Evolutionary conservation across 1,140 invertebrate species (phyloP).

Genomic region (Leucophenga varia): DNA sequence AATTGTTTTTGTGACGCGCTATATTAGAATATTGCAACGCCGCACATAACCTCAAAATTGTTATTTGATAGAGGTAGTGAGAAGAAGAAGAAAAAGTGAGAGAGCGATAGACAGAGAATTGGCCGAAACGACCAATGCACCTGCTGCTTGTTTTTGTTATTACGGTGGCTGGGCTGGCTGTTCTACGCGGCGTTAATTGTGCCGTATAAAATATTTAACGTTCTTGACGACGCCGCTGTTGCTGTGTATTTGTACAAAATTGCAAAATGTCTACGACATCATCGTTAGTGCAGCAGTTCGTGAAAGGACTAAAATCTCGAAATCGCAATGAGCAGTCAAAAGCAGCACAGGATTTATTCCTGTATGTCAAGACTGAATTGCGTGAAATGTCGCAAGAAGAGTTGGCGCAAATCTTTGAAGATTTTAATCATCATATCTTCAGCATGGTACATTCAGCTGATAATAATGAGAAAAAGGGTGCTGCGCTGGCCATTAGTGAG

Average conservation of each 20-base stretch:
- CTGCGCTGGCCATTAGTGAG: conserved; percentile 89
- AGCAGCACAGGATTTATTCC: conserved; percentile 83
- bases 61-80: too few species aligned
- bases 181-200: too few species aligned
- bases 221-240: too few species aligned
- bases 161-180: too few species aligned
- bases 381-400: conserved; percentile 91
- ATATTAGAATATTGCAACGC: too few species aligned
- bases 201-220: too few species aligned
- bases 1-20: too few species aligned
- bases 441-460: conserved; percentile 93
- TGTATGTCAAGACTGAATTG: conserved; percentile 90
- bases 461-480: conserved; percentile 93
- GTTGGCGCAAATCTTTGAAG: conserved; percentile 86
- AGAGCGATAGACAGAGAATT: too few species aligned
- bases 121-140: too few species aligned
- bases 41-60: too few species aligned
- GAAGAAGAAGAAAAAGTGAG: too few species aligned
- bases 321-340: conserved; percentile 82
- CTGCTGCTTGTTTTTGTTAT: too few species aligned
- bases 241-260: not conserved
- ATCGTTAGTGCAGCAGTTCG: conserved; percentile 74
- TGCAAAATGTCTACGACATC: conserved; percentile 41
- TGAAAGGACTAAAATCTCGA: conserved; percentile 83
- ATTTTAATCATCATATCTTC: conserved; percentile 94